Percentiles rank a stretch among this genome's conserved stretches.
Conservation (phyloP, 2,113 vertebrate genomes). For the Psophia crepitans region DNA sequence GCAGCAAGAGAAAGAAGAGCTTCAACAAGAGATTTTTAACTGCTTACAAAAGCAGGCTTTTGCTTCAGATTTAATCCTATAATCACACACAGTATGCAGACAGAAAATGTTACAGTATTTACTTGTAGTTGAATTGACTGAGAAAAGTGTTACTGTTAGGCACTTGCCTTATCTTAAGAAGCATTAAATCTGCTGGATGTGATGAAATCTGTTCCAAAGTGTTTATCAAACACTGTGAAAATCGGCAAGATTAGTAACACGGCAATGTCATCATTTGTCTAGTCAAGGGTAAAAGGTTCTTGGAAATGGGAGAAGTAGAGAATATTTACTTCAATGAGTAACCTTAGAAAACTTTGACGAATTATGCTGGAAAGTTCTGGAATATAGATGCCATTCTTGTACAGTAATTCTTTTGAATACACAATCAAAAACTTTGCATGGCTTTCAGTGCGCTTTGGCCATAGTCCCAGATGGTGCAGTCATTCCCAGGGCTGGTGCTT, state of each 20-base stretch:
- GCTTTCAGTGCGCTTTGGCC: not conserved
- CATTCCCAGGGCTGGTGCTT: not conserved
- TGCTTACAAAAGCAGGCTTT: constrained; percentile 23
- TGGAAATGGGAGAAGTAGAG: not conserved
- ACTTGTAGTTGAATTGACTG: constrained; percentile 30
- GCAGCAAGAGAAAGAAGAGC: not conserved
- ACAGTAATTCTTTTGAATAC: not conserved
- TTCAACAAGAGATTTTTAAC: constrained; percentile 25
- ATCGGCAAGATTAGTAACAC: not conserved
- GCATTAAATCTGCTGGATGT: constrained; percentile 32
- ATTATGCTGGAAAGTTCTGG: not conserved
- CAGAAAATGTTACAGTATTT: not conserved
- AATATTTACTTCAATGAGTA: not conserved
- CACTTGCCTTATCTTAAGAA: constrained; percentile 3
- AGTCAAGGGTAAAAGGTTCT: constrained; percentile 38
- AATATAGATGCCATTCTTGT: not conserved
- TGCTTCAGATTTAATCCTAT: constrained; percentile 46
- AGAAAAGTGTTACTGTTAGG: constrained; percentile 23
- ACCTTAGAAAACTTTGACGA: not conserved
- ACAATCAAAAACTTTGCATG: not conserved
- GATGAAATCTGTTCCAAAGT: constrained; percentile 38
- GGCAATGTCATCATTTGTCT: not conserved
- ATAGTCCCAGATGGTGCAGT: not conserved
- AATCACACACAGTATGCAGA: constrained; percentile 15
- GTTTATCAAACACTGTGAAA: constrained; percentile 50